Evolutionary conservation across 2,888 invertebrate species (phyloP).

Genomic region (Tortricodes alternella): DNA sequence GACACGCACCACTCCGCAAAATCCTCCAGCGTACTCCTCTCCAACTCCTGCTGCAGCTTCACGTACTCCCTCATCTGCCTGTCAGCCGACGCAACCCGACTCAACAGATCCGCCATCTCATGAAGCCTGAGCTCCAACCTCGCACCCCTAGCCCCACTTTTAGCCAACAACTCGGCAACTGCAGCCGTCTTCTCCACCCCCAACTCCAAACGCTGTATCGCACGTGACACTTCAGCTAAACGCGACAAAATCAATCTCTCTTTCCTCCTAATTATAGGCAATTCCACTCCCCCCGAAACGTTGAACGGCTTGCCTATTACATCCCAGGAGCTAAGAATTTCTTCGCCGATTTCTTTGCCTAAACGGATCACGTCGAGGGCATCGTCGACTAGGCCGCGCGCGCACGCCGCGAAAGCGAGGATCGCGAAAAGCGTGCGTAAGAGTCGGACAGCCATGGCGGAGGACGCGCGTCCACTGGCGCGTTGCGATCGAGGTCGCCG

Average conservation of each 20-base stretch:
- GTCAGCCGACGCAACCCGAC: conserved; percentile 83
- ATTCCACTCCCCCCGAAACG: conserved; percentile 76
- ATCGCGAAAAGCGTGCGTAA: conserved; percentile 56
- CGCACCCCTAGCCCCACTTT: conserved; percentile 63
- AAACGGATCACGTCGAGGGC: conserved; percentile 83
- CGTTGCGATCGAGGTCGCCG: conserved; percentile 52
- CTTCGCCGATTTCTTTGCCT: conserved; percentile 83
- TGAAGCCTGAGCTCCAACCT: conserved; percentile 84
- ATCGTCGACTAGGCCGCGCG: conserved; percentile 79
- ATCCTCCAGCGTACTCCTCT: conserved; percentile 85
- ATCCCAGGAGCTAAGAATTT: conserved; percentile 85
- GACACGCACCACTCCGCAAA: conserved; percentile 88
- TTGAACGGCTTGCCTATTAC: conserved; percentile 82
- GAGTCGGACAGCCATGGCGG: conserved; percentile 64
- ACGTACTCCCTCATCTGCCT: conserved; percentile 84
- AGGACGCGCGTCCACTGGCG: conserved; percentile 64
- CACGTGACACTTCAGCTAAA: conserved; percentile 55
- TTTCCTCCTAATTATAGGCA: conserved; percentile 84
- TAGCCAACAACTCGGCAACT: conserved; percentile 60
- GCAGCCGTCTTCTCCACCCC: conserved; percentile 56
- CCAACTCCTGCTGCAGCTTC: conserved; percentile 76
- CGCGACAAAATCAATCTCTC: conserved; percentile 84
- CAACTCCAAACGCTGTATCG: conserved; percentile 60
- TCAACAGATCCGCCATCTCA: conserved; percentile 83
- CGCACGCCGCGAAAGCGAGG: conserved; percentile 49